Percentiles rank a stretch among this genome's conserved stretches.
phyloP scores from a whole-genome alignment of 2,113 vertebrate species.

The Zapornia atra region DNA sequence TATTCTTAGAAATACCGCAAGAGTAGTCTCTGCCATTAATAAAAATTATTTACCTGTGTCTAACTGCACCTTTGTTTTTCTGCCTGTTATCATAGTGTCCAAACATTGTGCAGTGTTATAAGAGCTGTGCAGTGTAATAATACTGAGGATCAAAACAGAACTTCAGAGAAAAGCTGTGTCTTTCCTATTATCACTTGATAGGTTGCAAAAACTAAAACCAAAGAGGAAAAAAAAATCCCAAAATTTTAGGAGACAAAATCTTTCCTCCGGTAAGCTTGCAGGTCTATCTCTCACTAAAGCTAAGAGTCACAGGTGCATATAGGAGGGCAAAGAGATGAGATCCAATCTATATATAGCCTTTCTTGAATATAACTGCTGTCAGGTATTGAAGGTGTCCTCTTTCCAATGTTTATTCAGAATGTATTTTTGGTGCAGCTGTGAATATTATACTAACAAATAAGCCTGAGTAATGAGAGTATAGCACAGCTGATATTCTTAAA shows the following conservation, averaged over 20 bases:
- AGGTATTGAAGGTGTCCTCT: not conserved
- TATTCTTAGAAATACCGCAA: not conserved
- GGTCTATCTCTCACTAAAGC: not conserved
- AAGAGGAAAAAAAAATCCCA: not conserved
- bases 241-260: not conserved
- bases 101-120: not conserved
- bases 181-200: not conserved
- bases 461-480: not conserved
- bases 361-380: not conserved
- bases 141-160: not conserved
- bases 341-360: not conserved
- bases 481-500: not conserved
- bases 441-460: slow-evolving; percentile 30
- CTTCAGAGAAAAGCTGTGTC: not conserved
- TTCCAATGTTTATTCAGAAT: slow-evolving; percentile 24
- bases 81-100: not conserved
- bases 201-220: not conserved
- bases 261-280: not conserved
- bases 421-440: slow-evolving; percentile 5
- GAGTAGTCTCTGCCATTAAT: not conserved
- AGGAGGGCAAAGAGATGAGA: not conserved
- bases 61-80: not conserved
- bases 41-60: not conserved
- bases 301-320: not conserved
- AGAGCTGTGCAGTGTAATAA: too few species aligned